Percentiles rank a stretch among this genome's conserved stretches.
These are phyloP conservation scores for Rattus rattus DNA, from an alignment of 2,113 vertebrate species.

Conservation along the genomic window DNA sequence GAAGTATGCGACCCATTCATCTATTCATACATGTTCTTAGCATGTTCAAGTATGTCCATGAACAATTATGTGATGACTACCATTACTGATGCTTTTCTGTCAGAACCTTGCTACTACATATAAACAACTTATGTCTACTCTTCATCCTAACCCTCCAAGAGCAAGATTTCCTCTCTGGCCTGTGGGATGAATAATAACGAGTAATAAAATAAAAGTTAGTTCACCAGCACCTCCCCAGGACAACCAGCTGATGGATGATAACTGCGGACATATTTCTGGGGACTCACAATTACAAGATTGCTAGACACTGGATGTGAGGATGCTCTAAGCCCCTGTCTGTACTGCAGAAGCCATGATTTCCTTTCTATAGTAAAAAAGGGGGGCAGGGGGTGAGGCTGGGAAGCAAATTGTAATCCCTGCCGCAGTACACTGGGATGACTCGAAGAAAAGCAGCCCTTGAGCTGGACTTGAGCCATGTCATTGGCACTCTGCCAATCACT, in stretches of 20 bases:
- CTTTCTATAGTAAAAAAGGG: rapidly evolving
- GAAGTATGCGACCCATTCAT: background rate
- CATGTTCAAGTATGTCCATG: background rate
- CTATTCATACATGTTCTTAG: background rate
- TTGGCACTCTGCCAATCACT: too few species aligned
- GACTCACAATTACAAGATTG: background rate
- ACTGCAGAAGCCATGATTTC: rapidly evolving
- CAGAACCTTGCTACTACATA: background rate
- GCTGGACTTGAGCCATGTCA: rapidly evolving
- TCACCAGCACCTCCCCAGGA: background rate
- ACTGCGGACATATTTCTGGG: background rate
- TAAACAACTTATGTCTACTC: background rate
- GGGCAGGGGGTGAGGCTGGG: background rate
- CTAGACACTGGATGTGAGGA: rapidly evolving
- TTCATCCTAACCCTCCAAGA: background rate
- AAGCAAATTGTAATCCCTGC: background rate
- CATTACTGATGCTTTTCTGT: background rate
- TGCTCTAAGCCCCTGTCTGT: rapidly evolving
- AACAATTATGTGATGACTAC: background rate
- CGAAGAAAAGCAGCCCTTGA: background rate
- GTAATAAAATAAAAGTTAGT: background rate
- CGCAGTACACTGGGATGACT: background rate
- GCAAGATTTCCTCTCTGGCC: background rate
- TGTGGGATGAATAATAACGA: background rate
- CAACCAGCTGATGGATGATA: background rate